Conservation (phyloP, 2,797 vertebrate genomes). For the Hirundo rustica region DNA sequence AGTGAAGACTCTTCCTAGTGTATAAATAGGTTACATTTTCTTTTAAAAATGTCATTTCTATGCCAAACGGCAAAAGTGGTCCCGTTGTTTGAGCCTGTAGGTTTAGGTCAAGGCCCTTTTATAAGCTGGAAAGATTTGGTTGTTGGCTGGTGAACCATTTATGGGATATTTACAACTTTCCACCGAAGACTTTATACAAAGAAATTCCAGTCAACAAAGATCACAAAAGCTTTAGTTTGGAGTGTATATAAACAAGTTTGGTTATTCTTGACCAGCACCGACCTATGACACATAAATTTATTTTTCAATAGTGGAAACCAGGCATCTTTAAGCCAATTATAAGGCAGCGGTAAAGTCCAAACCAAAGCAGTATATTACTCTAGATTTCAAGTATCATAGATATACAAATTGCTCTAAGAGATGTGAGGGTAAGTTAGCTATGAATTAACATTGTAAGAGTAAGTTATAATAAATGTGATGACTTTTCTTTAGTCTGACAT, state of each 20-base stretch:
- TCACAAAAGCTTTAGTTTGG: not conserved
- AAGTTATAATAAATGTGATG: not conserved
- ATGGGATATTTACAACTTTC: constrained; percentile 19
- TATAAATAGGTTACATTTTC: constrained; percentile 29
- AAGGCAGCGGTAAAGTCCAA: not conserved
- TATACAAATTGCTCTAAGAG: not conserved
- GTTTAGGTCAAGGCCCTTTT: not conserved
- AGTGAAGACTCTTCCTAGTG: not conserved
- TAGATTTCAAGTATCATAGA: not conserved
- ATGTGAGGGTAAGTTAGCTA: not conserved
- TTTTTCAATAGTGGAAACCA: not conserved
- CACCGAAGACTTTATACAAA: not conserved
- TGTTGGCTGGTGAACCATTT: not conserved
- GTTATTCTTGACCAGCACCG: not conserved
- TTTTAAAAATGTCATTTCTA: not conserved
- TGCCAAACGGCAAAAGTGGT: not conserved
- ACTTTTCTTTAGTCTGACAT: not conserved
- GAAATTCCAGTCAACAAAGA: not conserved
- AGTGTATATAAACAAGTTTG: not conserved
- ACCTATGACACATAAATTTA: not conserved
- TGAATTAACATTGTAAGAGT: not conserved
- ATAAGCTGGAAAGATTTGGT: not conserved
- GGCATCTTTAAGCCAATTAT: not conserved
- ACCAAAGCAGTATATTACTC: not conserved
- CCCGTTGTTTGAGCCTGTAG: not conserved